phyloP scores from a whole-genome alignment of 2,797 vertebrate genomes.

The Prionace glauca region DNA sequence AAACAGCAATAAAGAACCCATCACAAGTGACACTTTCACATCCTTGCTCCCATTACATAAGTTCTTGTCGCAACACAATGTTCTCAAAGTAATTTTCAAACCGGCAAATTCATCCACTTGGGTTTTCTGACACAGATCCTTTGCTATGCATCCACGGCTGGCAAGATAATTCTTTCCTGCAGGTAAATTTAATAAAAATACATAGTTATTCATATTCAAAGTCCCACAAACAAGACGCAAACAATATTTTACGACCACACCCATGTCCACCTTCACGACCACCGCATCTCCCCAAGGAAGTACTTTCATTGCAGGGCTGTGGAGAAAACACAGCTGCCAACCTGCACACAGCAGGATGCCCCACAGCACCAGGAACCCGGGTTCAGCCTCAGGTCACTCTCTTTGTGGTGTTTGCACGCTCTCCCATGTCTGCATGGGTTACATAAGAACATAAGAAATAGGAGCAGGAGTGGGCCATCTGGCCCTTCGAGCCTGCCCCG shows the following conservation, averaged over 20 bases:
- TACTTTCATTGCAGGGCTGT: too few relatives aligned
- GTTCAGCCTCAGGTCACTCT: too few relatives aligned
- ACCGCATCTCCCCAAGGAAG: not conserved
- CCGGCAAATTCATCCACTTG: not conserved
- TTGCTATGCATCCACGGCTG: not conserved
- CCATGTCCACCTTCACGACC: not conserved
- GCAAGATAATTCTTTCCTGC: not conserved
- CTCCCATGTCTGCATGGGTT: too few relatives aligned
- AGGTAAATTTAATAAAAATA: not conserved
- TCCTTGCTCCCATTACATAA: not conserved
- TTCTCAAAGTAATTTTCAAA: not conserved
- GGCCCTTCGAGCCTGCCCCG: too few relatives aligned
- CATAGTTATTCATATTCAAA: not conserved
- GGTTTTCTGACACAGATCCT: not conserved
- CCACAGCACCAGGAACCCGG: too few relatives aligned
- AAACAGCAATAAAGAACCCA: not conserved
- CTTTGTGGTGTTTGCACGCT: too few relatives aligned
- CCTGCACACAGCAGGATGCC: not conserved
- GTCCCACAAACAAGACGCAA: not conserved
- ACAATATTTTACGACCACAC: not conserved
- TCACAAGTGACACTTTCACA: not conserved
- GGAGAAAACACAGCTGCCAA: not conserved
- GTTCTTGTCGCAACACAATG: not conserved
- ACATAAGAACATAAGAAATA: too few relatives aligned
- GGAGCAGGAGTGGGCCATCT: too few relatives aligned